Conservation (phyloP, 2,888 invertebrate genomes). For the Troides aeacus region DNA sequence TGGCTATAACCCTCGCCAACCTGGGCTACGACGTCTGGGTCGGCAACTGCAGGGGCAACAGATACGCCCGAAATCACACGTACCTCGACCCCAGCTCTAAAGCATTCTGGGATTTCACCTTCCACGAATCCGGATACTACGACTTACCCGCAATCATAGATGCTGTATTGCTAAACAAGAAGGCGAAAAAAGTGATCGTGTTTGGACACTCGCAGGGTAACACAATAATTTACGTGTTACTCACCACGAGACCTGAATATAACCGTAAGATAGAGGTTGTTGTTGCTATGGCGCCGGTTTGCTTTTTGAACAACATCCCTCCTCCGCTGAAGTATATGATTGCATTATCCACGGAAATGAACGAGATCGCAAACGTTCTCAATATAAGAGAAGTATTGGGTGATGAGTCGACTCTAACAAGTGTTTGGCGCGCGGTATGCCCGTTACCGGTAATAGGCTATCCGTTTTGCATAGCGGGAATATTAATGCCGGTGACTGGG, state of each 20-base stretch:
- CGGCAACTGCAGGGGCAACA: too few species aligned
- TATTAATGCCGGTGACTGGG: conserved; percentile 31
- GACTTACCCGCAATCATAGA: conserved; percentile 83
- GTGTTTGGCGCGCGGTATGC: conserved; percentile 25
- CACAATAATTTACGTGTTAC: too few species aligned
- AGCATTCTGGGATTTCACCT: conserved; percentile 76
- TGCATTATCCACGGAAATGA: conserved; percentile 45
- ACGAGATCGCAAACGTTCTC: conserved; percentile 50
- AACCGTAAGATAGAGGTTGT: too few species aligned
- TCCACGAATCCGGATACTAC: conserved; percentile 83
- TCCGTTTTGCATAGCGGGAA: conserved; percentile 27
- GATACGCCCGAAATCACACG: conserved; percentile 61
- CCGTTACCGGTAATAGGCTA: conserved; percentile 27
- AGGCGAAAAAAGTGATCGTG: too few species aligned
- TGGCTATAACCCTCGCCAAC: too few species aligned
- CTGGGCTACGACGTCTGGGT: too few species aligned
- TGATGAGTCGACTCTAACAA: conserved; percentile 4
- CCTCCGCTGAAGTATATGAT: conserved; percentile 42
- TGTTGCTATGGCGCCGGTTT: conserved; percentile 76
- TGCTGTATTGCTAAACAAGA: too few species aligned
- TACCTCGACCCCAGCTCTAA: conserved; percentile 51
- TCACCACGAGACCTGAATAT: too few species aligned
- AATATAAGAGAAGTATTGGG: conserved; percentile 34
- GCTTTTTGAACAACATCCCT: conserved; percentile 58
- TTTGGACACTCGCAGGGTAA: too few species aligned